These are phyloP conservation scores for Platerodrilus igneus DNA, from an alignment of 2,888 invertebrate species.

Conservation along the genomic window DNA sequence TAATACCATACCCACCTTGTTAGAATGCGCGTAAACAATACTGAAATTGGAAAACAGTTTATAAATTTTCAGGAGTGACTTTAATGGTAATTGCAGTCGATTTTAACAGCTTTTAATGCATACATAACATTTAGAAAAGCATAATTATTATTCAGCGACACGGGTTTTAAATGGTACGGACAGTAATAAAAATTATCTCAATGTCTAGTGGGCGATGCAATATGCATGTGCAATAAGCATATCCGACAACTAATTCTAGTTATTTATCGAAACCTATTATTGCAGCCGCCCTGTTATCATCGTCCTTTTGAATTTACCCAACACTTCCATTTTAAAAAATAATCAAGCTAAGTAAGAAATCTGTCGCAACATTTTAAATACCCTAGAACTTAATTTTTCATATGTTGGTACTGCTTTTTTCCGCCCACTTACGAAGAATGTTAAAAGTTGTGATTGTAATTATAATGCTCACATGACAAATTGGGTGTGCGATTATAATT, in stretches of 20 bases:
- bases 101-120: constrained; percentile 15
- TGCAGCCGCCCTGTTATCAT: constrained; percentile 18
- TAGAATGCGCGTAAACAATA: too few relatives aligned
- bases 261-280: constrained; percentile 24
- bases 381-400: too few relatives aligned
- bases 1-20: too few relatives aligned
- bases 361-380: too few relatives aligned
- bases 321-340: too few relatives aligned
- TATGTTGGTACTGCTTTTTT: too few relatives aligned
- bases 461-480: too few relatives aligned
- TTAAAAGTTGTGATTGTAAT: too few relatives aligned
- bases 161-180: constrained; percentile 18
- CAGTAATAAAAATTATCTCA: constrained; percentile 20
- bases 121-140: constrained; percentile 18
- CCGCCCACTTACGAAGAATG: too few relatives aligned
- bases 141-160: constrained; percentile 18
- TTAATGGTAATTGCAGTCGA: constrained; percentile 16
- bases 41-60: constrained; percentile 12
- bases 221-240: constrained; percentile 28
- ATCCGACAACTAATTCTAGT: constrained; percentile 26
- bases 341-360: too few relatives aligned
- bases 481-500: too few relatives aligned
- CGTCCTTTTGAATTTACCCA: too few relatives aligned
- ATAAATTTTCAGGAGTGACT: constrained; percentile 16
- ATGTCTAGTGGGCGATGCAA: constrained; percentile 26